These are phyloP conservation scores for Seriola aureovittata DNA, from an alignment of 2,113 vertebrate species.

Conservation along the genomic window DNA sequence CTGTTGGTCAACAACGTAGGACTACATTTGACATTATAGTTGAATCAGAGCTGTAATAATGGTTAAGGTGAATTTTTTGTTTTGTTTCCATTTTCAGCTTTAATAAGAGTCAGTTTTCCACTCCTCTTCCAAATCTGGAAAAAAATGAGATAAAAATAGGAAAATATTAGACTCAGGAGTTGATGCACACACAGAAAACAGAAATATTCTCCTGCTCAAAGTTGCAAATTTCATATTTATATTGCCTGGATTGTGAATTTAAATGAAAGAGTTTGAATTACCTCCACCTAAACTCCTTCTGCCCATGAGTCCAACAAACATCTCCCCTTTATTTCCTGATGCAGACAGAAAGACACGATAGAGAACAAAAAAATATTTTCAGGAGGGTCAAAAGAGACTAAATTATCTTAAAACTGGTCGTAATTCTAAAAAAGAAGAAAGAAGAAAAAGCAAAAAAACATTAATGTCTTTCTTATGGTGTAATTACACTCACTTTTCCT, in stretches of 20 bases:
- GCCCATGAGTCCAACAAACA: constrained; percentile 81
- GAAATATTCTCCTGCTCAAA: no score
- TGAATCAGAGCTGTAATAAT: constrained; percentile 10
- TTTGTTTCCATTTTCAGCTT: constrained; percentile 7
- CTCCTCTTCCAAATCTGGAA: constrained; percentile 66
- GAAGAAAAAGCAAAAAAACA: not conserved
- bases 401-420: not conserved
- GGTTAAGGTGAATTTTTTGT: not conserved
- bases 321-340: constrained; percentile 80
- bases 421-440: not conserved
- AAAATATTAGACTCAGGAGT: not conserved
- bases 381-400: not conserved
- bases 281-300: constrained; percentile 77
- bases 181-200: no score
- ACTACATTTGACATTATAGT: constrained; percentile 1
- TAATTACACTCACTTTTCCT: constrained; percentile 72
- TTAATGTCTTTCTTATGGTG: rapidly evolving
- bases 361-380: not conserved
- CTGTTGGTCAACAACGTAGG: constrained; percentile 43
- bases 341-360: not conserved
- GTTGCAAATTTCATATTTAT: not conserved
- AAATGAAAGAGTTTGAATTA: constrained; percentile 29
- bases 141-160: constrained; percentile 7
- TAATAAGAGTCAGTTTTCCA: constrained; percentile 65
- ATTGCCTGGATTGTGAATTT: not conserved